Base-by-base conservation (phyloP, 2,888 invertebrate genomes). In the Melieria picta region DNA sequence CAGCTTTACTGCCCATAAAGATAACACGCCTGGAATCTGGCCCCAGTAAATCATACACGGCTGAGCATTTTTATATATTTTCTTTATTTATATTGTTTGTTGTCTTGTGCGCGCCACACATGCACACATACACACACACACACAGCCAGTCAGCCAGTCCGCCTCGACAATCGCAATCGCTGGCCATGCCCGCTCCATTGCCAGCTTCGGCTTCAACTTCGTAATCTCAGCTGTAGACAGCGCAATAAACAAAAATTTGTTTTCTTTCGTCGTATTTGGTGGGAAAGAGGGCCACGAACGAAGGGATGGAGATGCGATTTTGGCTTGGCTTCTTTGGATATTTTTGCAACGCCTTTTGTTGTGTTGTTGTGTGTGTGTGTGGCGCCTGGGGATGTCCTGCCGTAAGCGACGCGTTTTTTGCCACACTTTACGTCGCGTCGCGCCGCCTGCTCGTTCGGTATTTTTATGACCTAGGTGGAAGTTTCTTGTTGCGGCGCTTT, bases 231-330 rank as follows among this genome's bases (percentile, higher is more conserved):
- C 45, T 52, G 62, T 61, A 66, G 71, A 71, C 64, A 70, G 47
- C 16, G 48, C 47, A 46, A 66, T 71, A 71, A 71, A 71, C 62
- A 71, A 71, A 63, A 57, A 64, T 60, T 72, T 64, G 68, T 67
- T 64, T 48, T 57, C 45, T 13, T 50, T 13, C 10, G 16, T 30
- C 30, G 30, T 30, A 30, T 30, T 30, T 30, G 30, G 30, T 30
- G 30, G 2, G 30, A 30, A 30, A 30, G 30, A 2, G 30, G 30
- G 3, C 30, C 30, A 2, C 30, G 30, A 2, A 30, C 30, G 30
- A 30, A 30, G 30, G 30, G 30, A 30, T 30, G 30, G 30, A 30
- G 30, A 30, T 30, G 30, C 30, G 30, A 30, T 30, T 30, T 30
- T 30, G 30, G 30, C 30, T 30, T 30, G 30, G 30, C 30, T 30